phyloP scores from a whole-genome alignment of 2,888 invertebrate genomes.

The Dicycla oo region DNA sequence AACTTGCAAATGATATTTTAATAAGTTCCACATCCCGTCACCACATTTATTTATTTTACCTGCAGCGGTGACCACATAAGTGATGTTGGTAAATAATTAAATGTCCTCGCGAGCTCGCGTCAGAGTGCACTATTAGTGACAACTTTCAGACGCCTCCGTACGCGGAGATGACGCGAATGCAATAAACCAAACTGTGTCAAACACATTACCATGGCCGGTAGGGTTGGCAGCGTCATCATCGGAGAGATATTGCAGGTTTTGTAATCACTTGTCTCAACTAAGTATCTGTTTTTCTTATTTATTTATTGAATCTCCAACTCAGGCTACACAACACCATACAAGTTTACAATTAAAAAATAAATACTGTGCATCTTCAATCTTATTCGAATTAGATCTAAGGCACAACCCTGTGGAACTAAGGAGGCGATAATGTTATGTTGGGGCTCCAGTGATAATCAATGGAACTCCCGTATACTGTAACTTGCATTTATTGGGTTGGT shows the following conservation, averaged over 20 bases:
- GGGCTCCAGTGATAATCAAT: too few relatives aligned
- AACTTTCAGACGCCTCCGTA: constrained; percentile 16
- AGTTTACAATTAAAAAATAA: too few relatives aligned
- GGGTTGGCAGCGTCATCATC: constrained; percentile 27
- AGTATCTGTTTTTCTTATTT: too few relatives aligned
- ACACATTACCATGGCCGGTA: constrained; percentile 39
- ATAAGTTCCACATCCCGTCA: neutral
- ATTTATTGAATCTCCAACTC: too few relatives aligned
- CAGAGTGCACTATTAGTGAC: neutral
- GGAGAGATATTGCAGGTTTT: neutral
- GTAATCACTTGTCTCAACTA: neutral
- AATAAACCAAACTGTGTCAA: constrained; percentile 64
- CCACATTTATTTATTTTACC: neutral
- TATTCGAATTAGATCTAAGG: too few relatives aligned
- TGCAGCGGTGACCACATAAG: neutral
- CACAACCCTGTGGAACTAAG: too few relatives aligned
- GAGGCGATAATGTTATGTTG: too few relatives aligned
- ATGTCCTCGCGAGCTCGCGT: neutral
- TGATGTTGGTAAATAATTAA: constrained; percentile 10
- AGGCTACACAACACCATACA: too few relatives aligned
- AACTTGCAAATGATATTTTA: neutral
- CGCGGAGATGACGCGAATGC: constrained; percentile 60
- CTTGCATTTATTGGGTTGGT: too few relatives aligned
- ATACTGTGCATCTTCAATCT: too few relatives aligned
- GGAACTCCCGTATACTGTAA: too few relatives aligned